Conservation (phyloP, 2,888 invertebrate species). For the Parascotia fuliginaria region DNA sequence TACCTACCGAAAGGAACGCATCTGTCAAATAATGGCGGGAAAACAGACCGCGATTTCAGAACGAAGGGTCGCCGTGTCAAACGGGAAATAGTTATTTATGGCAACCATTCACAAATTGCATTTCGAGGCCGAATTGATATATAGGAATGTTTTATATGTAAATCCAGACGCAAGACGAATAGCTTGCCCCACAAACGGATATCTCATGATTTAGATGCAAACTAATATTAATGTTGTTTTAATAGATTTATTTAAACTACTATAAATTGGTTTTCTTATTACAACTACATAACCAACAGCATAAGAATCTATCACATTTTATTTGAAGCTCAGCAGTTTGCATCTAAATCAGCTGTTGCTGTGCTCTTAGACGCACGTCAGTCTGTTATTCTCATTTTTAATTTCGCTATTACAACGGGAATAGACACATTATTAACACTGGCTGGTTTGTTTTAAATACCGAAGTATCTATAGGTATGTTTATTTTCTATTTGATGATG, state of each 20-base stretch:
- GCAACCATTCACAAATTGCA: constrained; percentile 83
- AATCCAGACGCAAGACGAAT: constrained; percentile 78
- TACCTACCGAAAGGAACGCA: constrained; percentile 76
- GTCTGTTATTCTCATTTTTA: no score
- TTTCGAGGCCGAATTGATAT: constrained; percentile 83
- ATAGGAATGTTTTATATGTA: constrained; percentile 85
- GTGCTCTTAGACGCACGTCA: no score
- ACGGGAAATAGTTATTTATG: constrained; percentile 84
- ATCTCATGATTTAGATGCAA: constrained; percentile 68
- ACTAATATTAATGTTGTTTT: constrained; percentile 17
- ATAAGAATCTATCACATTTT: no score
- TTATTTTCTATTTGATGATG: no score
- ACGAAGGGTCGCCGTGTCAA: constrained; percentile 80
- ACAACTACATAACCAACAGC: no score
- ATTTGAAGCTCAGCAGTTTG: no score
- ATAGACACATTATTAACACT: no score
- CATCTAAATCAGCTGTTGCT: no score
- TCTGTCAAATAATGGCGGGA: constrained; percentile 81
- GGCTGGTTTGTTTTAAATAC: no score
- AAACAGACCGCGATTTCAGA: constrained; percentile 68
- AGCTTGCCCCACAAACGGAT: constrained; percentile 76
- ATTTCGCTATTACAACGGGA: no score
- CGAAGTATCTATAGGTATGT: no score
- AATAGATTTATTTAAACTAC: constrained; percentile 1
- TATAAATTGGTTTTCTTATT: no score